Percentiles rank a stretch among this genome's conserved stretches.
phyloP scores from a whole-genome alignment of 2,797 vertebrate genomes.

The Mormyrops boulengeri region DNA sequence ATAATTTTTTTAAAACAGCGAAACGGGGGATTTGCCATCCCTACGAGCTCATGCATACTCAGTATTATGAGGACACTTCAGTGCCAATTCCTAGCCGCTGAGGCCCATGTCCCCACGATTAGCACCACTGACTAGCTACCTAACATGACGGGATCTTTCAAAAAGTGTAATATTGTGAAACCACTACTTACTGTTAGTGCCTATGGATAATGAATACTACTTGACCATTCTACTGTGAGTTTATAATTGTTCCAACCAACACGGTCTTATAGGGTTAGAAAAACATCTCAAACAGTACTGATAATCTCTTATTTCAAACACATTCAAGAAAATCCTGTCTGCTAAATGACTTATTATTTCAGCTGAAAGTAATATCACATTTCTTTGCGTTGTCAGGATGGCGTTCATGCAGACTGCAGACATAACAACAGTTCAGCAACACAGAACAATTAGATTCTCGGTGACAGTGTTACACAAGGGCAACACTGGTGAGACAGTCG shows the following conservation, averaged over 20 bases:
- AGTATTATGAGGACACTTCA: not conserved
- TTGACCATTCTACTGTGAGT: not conserved
- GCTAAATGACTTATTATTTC: not conserved
- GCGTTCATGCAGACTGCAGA: not conserved
- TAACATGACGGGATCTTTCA: not conserved
- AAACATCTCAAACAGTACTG: not conserved
- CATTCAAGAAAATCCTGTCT: not conserved
- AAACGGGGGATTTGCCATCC: not conserved
- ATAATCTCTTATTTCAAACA: not conserved
- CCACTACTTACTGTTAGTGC: not conserved
- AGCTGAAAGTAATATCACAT: slow-evolving; percentile 17
- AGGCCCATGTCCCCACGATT: not conserved
- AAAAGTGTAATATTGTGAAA: not conserved
- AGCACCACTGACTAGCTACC: not conserved
- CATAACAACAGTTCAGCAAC: not conserved
- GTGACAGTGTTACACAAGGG: not conserved
- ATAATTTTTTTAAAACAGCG: not conserved
- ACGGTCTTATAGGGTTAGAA: not conserved
- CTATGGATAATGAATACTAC: not conserved
- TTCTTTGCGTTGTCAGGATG: slow-evolving; percentile 28
- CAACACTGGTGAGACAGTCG: not conserved
- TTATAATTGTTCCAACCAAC: not conserved
- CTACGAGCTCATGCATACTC: not conserved
- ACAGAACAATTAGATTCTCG: not conserved
- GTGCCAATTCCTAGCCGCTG: not conserved